phyloP scores from a whole-genome alignment of 2,888 invertebrate species.

The Ptychoptera albimana region DNA sequence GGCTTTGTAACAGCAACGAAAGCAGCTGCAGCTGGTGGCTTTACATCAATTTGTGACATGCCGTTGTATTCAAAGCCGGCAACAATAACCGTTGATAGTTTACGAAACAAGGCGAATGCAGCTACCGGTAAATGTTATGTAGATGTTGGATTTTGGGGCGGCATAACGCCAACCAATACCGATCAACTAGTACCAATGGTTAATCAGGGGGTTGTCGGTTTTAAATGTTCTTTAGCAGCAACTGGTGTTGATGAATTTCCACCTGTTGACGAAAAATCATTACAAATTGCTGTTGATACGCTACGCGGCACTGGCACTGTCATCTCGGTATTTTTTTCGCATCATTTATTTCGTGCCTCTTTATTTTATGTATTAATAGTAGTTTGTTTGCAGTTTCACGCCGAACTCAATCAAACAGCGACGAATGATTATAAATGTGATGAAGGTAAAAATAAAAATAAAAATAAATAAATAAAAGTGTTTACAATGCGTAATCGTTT shows the following conservation, averaged over 20 bases:
- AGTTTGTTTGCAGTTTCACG: slow-evolving; percentile 44
- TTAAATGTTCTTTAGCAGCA: slow-evolving; percentile 55
- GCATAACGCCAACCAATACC: slow-evolving; percentile 50
- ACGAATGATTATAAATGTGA: slow-evolving; percentile 6
- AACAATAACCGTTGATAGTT: slow-evolving; percentile 44
- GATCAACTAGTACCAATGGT: slow-evolving; percentile 41
- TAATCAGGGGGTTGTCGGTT: slow-evolving; percentile 51
- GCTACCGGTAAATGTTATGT: slow-evolving; percentile 44
- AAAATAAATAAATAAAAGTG: slow-evolving; percentile 5
- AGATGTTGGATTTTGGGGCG: slow-evolving; percentile 68
- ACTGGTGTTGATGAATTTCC: slow-evolving; percentile 55
- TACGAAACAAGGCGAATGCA: slow-evolving; percentile 40
- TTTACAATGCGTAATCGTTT: not conserved
- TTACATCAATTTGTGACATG: slow-evolving; percentile 56
- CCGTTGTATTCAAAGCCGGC: slow-evolving; percentile 60
- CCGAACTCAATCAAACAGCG: slow-evolving; percentile 39
- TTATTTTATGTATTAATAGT: not conserved
- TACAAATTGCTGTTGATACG: slow-evolving; percentile 39
- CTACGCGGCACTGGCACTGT: slow-evolving; percentile 42
- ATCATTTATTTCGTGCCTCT: not conserved
- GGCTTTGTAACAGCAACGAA: slow-evolving; percentile 52
- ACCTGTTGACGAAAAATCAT: slow-evolving; percentile 37
- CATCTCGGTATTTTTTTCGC: slow-evolving; percentile 41
- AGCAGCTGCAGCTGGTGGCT: slow-evolving; percentile 56
- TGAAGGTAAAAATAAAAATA: not conserved